Conservation (phyloP, 2,888 invertebrate genomes). For the Cecidostiba fungosa region DNA sequence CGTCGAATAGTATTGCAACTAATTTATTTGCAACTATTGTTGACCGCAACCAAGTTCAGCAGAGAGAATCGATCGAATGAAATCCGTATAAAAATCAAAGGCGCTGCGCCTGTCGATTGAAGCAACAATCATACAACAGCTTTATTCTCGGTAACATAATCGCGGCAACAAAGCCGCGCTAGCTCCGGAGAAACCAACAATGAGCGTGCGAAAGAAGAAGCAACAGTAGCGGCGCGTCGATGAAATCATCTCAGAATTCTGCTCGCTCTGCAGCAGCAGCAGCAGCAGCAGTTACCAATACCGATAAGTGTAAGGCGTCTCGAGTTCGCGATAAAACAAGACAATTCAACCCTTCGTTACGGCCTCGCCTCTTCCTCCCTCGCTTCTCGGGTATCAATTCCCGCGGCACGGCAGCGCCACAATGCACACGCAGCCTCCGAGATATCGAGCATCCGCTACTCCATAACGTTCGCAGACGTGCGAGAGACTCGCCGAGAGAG, state of each 20-base stretch:
- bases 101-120: neutral
- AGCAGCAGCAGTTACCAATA: neutral
- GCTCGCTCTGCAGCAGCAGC: neutral
- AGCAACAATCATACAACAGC: neutral
- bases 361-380: slow-evolving; percentile 16
- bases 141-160: neutral
- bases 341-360: slow-evolving; percentile 43
- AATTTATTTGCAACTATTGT: too few relatives aligned
- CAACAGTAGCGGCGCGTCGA: neutral
- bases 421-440: neutral
- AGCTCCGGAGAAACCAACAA: slow-evolving; percentile 15
- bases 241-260: slow-evolving; percentile 40
- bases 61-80: too few relatives aligned
- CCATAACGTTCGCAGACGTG: neutral
- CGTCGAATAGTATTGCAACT: too few relatives aligned
- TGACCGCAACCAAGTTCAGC: too few relatives aligned
- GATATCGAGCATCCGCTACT: slow-evolving; percentile 39
- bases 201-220: slow-evolving; percentile 11
- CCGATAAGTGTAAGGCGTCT: slow-evolving; percentile 44
- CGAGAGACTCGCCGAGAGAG: neutral
- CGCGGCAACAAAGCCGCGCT: slow-evolving; percentile 18
- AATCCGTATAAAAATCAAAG: neutral
- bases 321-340: slow-evolving; percentile 45
- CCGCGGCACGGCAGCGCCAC: neutral
- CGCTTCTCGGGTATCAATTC: slow-evolving; percentile 44